Conservation (phyloP, 2,888 invertebrate species). For the Ophion slaviceki region DNA sequence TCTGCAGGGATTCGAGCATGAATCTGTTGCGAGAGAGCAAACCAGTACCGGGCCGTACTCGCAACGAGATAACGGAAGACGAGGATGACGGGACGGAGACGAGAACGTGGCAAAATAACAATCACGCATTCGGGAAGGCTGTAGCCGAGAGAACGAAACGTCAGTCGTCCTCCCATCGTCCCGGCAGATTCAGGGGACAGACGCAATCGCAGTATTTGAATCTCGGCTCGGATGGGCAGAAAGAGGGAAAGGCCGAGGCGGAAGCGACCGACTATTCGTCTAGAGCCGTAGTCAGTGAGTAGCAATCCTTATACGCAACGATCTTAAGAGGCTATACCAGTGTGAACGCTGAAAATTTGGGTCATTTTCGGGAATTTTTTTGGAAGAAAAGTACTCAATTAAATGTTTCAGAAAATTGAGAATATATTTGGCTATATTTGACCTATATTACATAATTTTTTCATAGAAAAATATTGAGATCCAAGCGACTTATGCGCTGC, state of each 20-base stretch:
- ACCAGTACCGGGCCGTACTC: conserved; percentile 71
- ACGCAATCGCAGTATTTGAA: conserved; percentile 94
- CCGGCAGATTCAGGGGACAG: conserved; percentile 88
- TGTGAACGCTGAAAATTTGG: no score
- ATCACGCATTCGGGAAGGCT: conserved; percentile 65
- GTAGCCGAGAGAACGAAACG: conserved; percentile 72
- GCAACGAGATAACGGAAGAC: conserved; percentile 78
- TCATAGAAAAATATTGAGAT: no score
- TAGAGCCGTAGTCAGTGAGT: conserved; percentile 90
- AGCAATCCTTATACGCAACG: not conserved
- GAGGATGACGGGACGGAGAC: conserved; percentile 73
- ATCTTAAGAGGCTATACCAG: not conserved
- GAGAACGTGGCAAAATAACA: conserved; percentile 43
- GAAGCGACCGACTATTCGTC: conserved; percentile 90
- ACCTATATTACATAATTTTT: no score
- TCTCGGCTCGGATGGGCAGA: conserved; percentile 86
- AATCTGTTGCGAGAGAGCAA: conserved; percentile 80
- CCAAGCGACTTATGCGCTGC: no score
- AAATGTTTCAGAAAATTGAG: no score
- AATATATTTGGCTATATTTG: no score
- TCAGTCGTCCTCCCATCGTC: conserved; percentile 73
- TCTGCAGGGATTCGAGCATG: conserved; percentile 83
- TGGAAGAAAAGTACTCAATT: no score
- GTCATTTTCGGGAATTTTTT: no score
- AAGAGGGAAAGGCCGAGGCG: conserved; percentile 91